Conservation (phyloP, 2,888 invertebrate genomes). For the Lithosia quadra region DNA sequence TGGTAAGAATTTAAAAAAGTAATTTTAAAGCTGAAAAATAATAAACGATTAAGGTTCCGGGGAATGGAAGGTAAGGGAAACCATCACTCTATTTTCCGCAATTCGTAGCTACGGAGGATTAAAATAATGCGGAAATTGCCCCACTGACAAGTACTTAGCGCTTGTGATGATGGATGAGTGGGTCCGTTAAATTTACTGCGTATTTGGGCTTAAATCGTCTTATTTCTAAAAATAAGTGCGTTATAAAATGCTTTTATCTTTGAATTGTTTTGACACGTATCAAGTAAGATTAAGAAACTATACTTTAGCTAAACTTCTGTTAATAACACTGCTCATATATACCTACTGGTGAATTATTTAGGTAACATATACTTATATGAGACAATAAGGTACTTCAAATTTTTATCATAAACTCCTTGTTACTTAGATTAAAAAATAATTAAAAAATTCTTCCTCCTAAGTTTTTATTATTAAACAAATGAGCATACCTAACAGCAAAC, state of each 20-base stretch:
- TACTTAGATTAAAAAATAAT: no score
- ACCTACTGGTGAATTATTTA: background rate
- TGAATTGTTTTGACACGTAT: background rate
- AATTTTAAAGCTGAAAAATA: background rate
- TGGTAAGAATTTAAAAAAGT: background rate
- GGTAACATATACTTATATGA: no score
- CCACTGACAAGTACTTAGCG: background rate
- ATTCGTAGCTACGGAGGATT: background rate
- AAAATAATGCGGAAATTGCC: background rate
- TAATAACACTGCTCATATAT: background rate
- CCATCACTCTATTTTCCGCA: slow-evolving; percentile 2
- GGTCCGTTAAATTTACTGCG: background rate
- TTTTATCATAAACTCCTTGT: no score
- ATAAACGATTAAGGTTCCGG: background rate
- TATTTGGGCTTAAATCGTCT: background rate
- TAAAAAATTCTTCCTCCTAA: background rate
- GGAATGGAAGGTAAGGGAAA: background rate
- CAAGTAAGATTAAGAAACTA: background rate
- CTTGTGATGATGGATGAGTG: background rate
- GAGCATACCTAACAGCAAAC: background rate
- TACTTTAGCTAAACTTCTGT: background rate
- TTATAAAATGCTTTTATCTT: background rate
- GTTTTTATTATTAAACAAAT: background rate
- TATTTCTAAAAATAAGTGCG: background rate
- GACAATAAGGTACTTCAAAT: background rate